A percentile compares a stretch with the other conserved stretches of the same genome.
phyloP scores from a whole-genome alignment of 23 tunicate species.

The Halocynthia roretzi region DNA sequence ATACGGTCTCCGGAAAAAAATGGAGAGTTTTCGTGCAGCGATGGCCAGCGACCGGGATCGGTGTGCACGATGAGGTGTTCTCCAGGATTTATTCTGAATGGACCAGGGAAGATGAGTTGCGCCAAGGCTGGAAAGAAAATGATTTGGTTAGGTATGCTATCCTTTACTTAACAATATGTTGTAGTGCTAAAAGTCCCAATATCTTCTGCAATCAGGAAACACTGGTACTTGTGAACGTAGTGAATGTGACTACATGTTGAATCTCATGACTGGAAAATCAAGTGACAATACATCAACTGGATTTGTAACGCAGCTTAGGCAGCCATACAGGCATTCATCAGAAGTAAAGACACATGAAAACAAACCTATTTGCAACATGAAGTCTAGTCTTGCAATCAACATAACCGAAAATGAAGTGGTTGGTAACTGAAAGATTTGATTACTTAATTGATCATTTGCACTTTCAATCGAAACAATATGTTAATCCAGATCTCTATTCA shows the following conservation, averaged over 20 bases:
- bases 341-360: not conserved
- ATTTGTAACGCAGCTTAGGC: not conserved
- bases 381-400: not conserved
- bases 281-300: not conserved
- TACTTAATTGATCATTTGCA: not conserved
- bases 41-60: conserved; percentile 14
- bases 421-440: not conserved
- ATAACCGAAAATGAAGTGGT: not conserved
- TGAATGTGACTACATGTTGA: conserved; percentile 1
- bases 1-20: not conserved
- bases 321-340: not conserved
- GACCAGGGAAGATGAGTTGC: not conserved
- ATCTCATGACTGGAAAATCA: not conserved
- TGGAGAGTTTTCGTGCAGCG: conserved; percentile 6
- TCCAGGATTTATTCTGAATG: conserved; percentile 12
- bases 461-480: not conserved
- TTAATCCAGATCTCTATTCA: not conserved
- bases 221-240: not conserved
- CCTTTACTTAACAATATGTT: no score
- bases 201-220: no score
- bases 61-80: conserved; percentile 1
- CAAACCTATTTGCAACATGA: not conserved
- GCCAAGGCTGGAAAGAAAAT: not conserved
- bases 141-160: not conserved
- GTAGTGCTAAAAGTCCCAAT: no score